Evolutionary conservation across 2,113 vertebrate genomes (phyloP).

Genomic region (Sinocyclocheilus grahami): DNA sequence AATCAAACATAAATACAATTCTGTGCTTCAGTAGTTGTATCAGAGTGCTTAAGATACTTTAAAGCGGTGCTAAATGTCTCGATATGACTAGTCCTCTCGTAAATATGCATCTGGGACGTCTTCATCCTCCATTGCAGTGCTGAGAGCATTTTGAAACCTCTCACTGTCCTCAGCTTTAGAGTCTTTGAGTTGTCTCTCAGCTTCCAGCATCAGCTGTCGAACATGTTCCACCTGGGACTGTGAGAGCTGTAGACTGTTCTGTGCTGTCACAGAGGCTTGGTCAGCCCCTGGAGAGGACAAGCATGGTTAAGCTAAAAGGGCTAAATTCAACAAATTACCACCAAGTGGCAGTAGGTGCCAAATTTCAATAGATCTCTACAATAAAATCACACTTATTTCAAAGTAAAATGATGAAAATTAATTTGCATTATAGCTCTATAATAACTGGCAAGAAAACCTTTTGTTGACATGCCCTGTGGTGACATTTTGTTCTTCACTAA

Average conservation of each 20-base stretch:
- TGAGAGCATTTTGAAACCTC: slow-evolving; percentile 26
- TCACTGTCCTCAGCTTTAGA: slow-evolving; percentile 68
- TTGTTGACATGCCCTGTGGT: no score
- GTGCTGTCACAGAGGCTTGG: slow-evolving; percentile 75
- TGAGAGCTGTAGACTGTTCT: slow-evolving; percentile 79
- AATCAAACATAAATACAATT: background rate
- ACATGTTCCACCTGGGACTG: slow-evolving; percentile 80
- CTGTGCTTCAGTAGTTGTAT: background rate
- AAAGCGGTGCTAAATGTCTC: background rate
- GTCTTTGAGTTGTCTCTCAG: slow-evolving; percentile 79
- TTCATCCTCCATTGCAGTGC: slow-evolving; percentile 32
- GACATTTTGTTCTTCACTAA: no score
- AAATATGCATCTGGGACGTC: slow-evolving; percentile 65
- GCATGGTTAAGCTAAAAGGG: background rate
- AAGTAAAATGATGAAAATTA: no score
- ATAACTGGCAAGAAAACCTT: no score
- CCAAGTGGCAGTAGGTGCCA: background rate
- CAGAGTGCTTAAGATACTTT: background rate
- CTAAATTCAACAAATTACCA: background rate
- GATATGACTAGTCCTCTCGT: slow-evolving; percentile 56
- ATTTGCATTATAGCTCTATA: no score
- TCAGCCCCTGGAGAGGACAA: slow-evolving; percentile 78
- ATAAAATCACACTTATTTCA: no score
- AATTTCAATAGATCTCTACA: background rate
- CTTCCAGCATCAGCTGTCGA: slow-evolving; percentile 76